Percentiles rank a stretch among this genome's conserved stretches.
Evolutionary conservation across 2,797 vertebrate genomes (phyloP).

Genomic region (Pempheris klunzingeri): DNA sequence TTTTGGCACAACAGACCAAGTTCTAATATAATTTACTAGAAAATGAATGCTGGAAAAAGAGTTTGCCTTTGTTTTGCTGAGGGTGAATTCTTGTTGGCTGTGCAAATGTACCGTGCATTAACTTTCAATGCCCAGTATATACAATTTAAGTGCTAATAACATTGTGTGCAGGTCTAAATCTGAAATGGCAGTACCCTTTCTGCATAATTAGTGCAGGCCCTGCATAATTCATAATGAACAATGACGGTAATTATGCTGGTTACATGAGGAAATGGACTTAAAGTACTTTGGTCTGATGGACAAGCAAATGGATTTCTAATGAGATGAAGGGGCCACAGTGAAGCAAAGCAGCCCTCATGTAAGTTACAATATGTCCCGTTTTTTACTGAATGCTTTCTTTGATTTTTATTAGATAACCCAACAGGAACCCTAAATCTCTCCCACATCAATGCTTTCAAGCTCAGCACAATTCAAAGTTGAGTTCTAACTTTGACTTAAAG

Average conservation of each 20-base stretch:
- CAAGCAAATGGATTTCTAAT: slow-evolving; percentile 29
- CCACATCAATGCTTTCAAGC: neutral
- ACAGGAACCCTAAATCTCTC: neutral
- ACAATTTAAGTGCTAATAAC: neutral
- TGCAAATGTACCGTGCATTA: neutral
- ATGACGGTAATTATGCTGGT: slow-evolving; percentile 39
- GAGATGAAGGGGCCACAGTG: neutral
- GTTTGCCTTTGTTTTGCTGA: neutral
- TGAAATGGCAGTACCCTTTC: slow-evolving; percentile 9
- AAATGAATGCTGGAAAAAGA: neutral
- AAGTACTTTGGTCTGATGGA: slow-evolving; percentile 34
- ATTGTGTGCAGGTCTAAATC: slow-evolving; percentile 15
- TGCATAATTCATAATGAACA: slow-evolving; percentile 43
- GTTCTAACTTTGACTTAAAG: too few species aligned
- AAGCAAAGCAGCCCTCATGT: neutral
- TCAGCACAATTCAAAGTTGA: neutral
- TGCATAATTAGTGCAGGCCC: slow-evolving; percentile 31
- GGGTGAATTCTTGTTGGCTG: neutral
- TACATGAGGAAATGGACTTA: slow-evolving; percentile 31
- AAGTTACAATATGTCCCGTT: neutral
- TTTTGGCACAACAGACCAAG: too few species aligned
- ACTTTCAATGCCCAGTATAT: neutral
- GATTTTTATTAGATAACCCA: neutral
- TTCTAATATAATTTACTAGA: neutral
- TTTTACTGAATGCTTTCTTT: neutral